phyloP scores from a whole-genome alignment of 35 echinoderm and acorn worm species.

The Heliocidaris tuberculata region DNA sequence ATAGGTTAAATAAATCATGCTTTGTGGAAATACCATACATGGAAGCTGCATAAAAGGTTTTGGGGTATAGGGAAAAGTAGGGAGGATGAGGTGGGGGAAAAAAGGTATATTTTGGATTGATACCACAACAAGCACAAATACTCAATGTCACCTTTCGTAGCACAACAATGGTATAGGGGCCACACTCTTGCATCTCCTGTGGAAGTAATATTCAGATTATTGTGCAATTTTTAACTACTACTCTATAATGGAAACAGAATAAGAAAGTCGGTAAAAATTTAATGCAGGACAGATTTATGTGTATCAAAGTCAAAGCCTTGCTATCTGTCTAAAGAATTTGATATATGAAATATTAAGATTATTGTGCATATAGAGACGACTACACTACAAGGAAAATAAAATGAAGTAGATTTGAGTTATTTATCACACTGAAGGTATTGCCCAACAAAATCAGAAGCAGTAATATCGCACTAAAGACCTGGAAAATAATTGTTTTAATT shows the following conservation, averaged over 20 bases:
- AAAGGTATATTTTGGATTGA: not conserved
- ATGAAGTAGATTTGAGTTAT: no score
- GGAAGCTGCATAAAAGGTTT: not conserved
- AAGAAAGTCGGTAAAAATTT: not conserved
- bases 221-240: not conserved
- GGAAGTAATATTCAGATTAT: not conserved
- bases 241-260: not conserved
- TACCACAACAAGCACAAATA: not conserved
- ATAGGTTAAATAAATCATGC: not conserved
- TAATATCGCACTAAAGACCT: no score
- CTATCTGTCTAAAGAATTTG: not conserved
- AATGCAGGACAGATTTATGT: not conserved
- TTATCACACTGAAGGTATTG: no score
- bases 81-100: not conserved
- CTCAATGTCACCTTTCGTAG: slow-evolving; percentile 10
- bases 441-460: no score
- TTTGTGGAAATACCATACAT: not conserved
- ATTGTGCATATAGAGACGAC: not conserved
- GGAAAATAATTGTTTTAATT: no score
- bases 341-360: not conserved
- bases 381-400: no score
- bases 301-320: not conserved
- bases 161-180: not conserved
- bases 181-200: not conserved
- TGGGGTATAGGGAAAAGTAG: not conserved